Evolutionary conservation across 2,888 invertebrate genomes (phyloP).

Genomic region (Drosophila histrio): DNA sequence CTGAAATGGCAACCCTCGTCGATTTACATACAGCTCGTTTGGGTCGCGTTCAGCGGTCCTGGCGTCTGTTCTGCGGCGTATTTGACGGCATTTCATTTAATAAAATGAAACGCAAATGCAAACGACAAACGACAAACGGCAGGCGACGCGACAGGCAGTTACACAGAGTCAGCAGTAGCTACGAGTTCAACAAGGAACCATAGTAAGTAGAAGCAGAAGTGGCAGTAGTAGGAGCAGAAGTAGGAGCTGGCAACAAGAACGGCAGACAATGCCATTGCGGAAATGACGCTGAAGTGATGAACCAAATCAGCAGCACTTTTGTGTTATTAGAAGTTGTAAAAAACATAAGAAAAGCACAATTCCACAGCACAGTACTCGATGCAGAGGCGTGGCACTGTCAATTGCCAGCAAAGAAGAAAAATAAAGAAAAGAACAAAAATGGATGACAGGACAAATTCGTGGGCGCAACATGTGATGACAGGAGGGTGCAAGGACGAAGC

Average conservation of each 20-base stretch:
- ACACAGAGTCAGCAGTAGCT: constrained; percentile 22
- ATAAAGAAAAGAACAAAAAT: constrained; percentile 9
- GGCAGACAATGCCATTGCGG: constrained; percentile 55
- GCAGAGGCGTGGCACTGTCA: constrained; percentile 33
- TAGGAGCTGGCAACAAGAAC: background rate
- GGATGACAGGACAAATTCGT: constrained; percentile 62
- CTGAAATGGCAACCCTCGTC: constrained; percentile 46
- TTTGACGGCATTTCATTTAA: constrained; percentile 73
- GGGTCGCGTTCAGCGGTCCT: constrained; percentile 30
- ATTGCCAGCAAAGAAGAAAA: constrained; percentile 33
- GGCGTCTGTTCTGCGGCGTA: constrained; percentile 55
- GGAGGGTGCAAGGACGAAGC: background rate
- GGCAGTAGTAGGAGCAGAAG: background rate
- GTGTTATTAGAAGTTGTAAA: constrained; percentile 72
- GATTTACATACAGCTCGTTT: constrained; percentile 54
- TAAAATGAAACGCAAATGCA: constrained; percentile 71
- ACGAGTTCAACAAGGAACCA: background rate
- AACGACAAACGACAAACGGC: constrained; percentile 55
- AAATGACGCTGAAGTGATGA: constrained; percentile 70
- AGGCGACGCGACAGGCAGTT: constrained; percentile 36
- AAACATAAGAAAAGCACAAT: constrained; percentile 39
- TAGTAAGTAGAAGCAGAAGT: background rate
- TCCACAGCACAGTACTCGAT: constrained; percentile 12
- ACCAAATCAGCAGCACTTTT: constrained; percentile 75
- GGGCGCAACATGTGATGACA: constrained; percentile 58